A percentile compares a stretch with the other conserved stretches of the same genome.
These are phyloP conservation scores for Phrynosoma platyrhinos DNA, from an alignment of 2,113 vertebrate species.

Conservation along the genomic window DNA sequence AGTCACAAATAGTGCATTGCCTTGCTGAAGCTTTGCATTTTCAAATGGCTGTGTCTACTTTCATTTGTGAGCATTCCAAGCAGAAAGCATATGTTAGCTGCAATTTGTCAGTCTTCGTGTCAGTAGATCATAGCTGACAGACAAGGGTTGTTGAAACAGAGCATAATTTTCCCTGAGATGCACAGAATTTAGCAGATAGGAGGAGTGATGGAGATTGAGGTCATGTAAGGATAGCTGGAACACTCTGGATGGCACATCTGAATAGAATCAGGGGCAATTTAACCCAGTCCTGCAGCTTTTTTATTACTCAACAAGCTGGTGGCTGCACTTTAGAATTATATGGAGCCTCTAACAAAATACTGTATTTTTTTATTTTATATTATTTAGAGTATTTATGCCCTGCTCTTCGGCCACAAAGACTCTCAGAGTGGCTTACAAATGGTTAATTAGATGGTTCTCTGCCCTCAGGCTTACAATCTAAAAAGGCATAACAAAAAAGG, in stretches of 20 bases:
- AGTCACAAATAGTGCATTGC: not conserved
- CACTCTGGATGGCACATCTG: not conserved
- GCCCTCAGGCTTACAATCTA: too few relatives aligned
- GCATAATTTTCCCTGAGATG: not conserved
- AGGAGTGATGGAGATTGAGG: not conserved
- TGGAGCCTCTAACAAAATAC: not conserved
- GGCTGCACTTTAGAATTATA: not conserved
- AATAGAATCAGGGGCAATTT: not conserved
- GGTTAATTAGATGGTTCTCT: too few relatives aligned
- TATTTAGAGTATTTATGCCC: too few relatives aligned
- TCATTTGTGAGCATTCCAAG: not conserved
- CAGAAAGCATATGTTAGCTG: not conserved
- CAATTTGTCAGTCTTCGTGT: constrained; percentile 1
- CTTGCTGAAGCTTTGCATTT: not conserved
- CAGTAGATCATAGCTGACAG: constrained; percentile 5
- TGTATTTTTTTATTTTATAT: not conserved
- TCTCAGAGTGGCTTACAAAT: too few relatives aligned
- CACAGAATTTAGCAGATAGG: not conserved
- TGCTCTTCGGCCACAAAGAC: too few relatives aligned
- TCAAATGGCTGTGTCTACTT: not conserved
- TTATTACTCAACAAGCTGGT: not conserved
- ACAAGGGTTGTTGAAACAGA: not conserved
- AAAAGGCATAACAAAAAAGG: too few relatives aligned
- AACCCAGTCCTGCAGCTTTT: not conserved
- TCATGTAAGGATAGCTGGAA: not conserved